Conservation (phyloP, 2,888 invertebrate genomes). For the Drosophila siamana region DNA sequence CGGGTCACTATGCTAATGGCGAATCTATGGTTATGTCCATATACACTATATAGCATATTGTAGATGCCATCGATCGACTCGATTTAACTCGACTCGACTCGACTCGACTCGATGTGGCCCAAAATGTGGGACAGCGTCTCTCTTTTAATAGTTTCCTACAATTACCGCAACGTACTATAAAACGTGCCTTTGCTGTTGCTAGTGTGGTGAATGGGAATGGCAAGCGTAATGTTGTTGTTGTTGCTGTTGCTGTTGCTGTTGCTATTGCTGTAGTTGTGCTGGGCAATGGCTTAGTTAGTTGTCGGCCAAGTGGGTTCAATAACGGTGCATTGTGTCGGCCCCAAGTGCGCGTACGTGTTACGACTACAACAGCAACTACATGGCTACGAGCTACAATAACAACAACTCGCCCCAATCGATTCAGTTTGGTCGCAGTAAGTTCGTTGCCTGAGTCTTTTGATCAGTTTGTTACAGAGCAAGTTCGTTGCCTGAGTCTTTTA, state of each 20-base stretch:
- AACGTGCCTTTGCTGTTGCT: slow-evolving; percentile 31
- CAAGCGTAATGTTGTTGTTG: not conserved
- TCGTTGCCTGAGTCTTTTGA: slow-evolving; percentile 61
- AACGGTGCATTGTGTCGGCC: slow-evolving; percentile 70
- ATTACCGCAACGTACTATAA: slow-evolving; percentile 32
- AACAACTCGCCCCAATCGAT: not conserved
- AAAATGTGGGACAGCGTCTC: slow-evolving; percentile 30
- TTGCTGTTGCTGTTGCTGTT: slow-evolving; percentile 12
- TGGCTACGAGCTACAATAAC: not conserved
- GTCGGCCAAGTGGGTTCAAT: slow-evolving; percentile 68
- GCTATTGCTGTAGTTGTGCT: slow-evolving; percentile 8
- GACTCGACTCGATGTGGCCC: too few species aligned
- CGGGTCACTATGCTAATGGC: slow-evolving; percentile 57
- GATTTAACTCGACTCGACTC: not conserved
- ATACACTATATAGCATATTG: not conserved
- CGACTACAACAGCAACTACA: not conserved
- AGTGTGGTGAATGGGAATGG: slow-evolving; percentile 24
- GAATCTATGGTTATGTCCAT: slow-evolving; percentile 11
- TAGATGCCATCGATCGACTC: slow-evolving; percentile 6
- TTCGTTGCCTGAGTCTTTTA: slow-evolving; percentile 51
- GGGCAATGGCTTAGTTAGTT: slow-evolving; percentile 31
- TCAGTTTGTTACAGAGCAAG: slow-evolving; percentile 40
- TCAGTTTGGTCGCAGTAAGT: slow-evolving; percentile 32
- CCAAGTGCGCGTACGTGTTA: slow-evolving; percentile 56
- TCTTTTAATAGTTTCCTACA: slow-evolving; percentile 41